A percentile compares a stretch with the other conserved stretches of the same genome.
These are phyloP conservation scores for Rugalucina vietnamica DNA, from an alignment of 2,888 invertebrate genomes.

Conservation along the genomic window DNA sequence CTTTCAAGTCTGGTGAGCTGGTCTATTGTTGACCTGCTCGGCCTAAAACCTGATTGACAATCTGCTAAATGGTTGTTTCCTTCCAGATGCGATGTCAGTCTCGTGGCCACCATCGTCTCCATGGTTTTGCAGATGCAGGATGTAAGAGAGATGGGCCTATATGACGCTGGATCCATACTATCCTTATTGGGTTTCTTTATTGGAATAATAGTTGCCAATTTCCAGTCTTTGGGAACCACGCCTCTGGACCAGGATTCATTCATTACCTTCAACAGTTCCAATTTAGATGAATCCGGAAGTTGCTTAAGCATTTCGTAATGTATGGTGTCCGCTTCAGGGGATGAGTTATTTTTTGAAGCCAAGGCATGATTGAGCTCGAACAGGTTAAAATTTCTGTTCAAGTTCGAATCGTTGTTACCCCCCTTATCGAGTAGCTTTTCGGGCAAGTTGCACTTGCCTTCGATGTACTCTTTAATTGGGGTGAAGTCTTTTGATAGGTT, in stretches of 20 bases:
- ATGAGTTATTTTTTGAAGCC: slow-evolving; percentile 11
- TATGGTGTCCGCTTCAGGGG: slow-evolving; percentile 28
- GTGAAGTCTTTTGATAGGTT: slow-evolving; percentile 2
- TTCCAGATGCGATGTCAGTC: not conserved
- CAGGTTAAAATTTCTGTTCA: not conserved
- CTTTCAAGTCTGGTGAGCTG: not conserved
- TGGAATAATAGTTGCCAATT: slow-evolving; percentile 48
- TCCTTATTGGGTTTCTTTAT: slow-evolving; percentile 60
- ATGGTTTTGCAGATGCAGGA: not conserved
- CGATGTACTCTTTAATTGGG: not conserved
- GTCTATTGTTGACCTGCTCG: not conserved
- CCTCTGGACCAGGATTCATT: slow-evolving; percentile 48
- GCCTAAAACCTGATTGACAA: not conserved
- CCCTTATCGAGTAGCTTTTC: too few relatives aligned
- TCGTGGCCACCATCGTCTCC: not conserved
- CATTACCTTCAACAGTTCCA: slow-evolving; percentile 8
- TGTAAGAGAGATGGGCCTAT: not conserved
- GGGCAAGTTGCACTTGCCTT: slow-evolving; percentile 4
- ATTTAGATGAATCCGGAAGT: not conserved
- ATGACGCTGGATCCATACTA: slow-evolving; percentile 9
- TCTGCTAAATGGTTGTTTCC: not conserved
- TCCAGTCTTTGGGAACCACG: slow-evolving; percentile 46
- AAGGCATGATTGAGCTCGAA: not conserved
- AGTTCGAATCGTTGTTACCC: not conserved
- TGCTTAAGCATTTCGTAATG: slow-evolving; percentile 36